These are phyloP conservation scores for Zosterops pallidus DNA, from an alignment of 2,113 vertebrate genomes.

Conservation along the genomic window DNA sequence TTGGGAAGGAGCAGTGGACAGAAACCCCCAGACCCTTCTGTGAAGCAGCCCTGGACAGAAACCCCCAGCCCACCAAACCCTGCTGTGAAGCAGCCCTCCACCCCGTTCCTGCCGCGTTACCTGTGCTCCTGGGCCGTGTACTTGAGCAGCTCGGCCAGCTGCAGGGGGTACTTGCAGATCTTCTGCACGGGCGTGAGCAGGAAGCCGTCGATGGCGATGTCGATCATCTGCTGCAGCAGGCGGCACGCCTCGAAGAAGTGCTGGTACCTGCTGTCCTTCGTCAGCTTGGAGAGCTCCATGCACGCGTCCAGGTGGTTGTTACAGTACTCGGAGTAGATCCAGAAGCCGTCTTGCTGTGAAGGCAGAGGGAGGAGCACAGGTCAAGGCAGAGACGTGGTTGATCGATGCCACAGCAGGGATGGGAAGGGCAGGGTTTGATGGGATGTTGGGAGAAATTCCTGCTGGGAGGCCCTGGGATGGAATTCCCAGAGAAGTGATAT, in stretches of 20 bases:
- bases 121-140: constrained; percentile 99
- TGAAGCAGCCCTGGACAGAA: neutral
- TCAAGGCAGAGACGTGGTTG: neutral
- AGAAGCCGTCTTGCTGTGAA: constrained; percentile 96
- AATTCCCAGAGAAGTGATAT: neutral
- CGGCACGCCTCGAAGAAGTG: constrained; percentile 98
- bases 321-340: constrained; percentile 99
- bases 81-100: neutral
- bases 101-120: constrained; percentile 43
- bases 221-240: constrained; percentile 98
- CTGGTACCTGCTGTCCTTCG: constrained; percentile 96
- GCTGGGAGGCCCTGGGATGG: neutral
- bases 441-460: neutral
- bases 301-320: constrained; percentile 98
- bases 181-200: constrained; percentile 98
- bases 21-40: too few relatives aligned
- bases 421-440: neutral
- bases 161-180: constrained; percentile 99
- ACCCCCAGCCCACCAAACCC: neutral
- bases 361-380: neutral
- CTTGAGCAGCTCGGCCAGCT: constrained; percentile 96
- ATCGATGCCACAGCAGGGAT: fast-evolving
- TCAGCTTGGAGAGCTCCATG: constrained; percentile 97
- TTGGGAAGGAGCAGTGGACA: too few relatives aligned
- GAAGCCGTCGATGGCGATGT: constrained; percentile 98